Evolutionary conservation across 1,140 invertebrate genomes (phyloP), one percentile per base, ranked within the genome.

Genomic region (Sitophilus oryzae): DNA sequence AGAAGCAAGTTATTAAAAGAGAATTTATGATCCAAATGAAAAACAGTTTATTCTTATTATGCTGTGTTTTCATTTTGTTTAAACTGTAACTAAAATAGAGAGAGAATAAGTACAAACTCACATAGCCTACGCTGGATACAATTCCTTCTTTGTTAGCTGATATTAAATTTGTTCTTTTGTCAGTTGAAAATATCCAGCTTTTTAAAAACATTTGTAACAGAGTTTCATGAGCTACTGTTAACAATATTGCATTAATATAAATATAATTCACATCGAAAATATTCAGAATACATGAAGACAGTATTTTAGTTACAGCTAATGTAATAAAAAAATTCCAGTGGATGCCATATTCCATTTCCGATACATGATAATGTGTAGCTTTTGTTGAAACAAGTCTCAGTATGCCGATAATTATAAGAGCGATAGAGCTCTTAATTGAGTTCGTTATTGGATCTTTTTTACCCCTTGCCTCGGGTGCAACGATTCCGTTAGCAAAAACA

Each of bases 261-360:
- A 65, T 36, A 30, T 54, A 50, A 46, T 67, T 72, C 3, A 74
- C 68, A 40, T 63, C 66, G 38, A 80, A 61, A 16, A 77, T 68
- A 35, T 69, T 73, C 11, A 84, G 71, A 20, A 87, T 60, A 23
- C 82, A 55, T 20, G 79, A 80, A 18, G 81, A 81, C 16, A 89
- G 65, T 0, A 93, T 67, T 78, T 91, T 93, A 3, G 91, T 84
- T 37, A 86, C 73, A 19, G 88, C 90, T 30, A 98, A 70, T 1
- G 92, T 96, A 52, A 96, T 84, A 68, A 97, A 98, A 69, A 98
- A 98, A 72, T 98, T 98, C 91, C 94, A 96, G 74, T 97, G 93
- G 3, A 88, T 77, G 2, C 95, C 96, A 77, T 98, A 98, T 69
- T 98, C 96, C 4, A 83, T 81, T 0, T 90, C 79, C 71, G 93